A percentile compares a stretch with the other conserved stretches of the same genome.
Evolutionary conservation across 2,113 vertebrate species (phyloP).

Genomic region (Hirundichthys speculiger): DNA sequence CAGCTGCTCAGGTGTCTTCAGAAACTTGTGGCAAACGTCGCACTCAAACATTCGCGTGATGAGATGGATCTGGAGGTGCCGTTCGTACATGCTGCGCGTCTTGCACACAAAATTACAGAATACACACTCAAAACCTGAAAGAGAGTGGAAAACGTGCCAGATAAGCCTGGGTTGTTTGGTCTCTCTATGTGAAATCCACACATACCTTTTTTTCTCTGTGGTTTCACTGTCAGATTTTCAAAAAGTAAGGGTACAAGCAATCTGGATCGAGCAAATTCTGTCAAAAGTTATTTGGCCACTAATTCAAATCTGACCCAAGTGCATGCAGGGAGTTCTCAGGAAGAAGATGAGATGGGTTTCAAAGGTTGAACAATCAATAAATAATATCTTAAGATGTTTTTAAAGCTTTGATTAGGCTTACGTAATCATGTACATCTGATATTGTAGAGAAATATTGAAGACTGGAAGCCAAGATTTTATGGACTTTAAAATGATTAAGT

Average conservation of each 20-base stretch:
- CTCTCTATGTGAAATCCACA: background rate
- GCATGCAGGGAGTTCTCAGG: background rate
- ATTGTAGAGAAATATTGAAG: background rate
- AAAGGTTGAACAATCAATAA: background rate
- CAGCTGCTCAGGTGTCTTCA: constrained; percentile 98
- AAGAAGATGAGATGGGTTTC: background rate
- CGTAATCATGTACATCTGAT: background rate
- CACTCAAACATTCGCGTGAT: constrained; percentile 99
- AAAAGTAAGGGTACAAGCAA: too few relatives aligned
- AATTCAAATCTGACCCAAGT: background rate
- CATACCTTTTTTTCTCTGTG: too few relatives aligned
- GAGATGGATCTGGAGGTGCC: constrained; percentile 98
- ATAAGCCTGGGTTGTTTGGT: background rate
- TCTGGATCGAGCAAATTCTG: too few relatives aligned
- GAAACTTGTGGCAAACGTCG: constrained; percentile 99
- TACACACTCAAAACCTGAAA: constrained; percentile 96
- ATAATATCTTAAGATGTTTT: background rate
- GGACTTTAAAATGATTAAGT: background rate
- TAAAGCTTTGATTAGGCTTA: constrained; percentile 2
- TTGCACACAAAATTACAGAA: constrained; percentile 99
- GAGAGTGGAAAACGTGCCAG: constrained; percentile 9
- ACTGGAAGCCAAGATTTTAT: background rate
- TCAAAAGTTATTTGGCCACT: background rate
- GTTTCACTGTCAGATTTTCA: too few relatives aligned
- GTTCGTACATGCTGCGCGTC: constrained; percentile 98